phyloP scores from a whole-genome alignment of 2,113 vertebrate species.

The Grammomys dolichurus region DNA sequence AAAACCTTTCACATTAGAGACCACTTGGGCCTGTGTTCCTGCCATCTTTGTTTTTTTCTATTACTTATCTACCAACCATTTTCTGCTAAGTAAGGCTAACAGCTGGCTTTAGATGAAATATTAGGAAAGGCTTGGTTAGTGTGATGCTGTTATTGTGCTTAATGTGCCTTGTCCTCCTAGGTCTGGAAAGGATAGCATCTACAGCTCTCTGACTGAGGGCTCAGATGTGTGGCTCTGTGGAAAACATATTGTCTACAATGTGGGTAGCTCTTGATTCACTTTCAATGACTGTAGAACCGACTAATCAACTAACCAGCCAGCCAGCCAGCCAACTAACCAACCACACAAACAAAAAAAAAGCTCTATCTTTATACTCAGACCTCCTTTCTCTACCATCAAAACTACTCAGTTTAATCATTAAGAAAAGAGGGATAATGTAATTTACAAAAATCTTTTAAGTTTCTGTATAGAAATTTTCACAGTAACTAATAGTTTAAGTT shows the following conservation, averaged over 20 bases:
- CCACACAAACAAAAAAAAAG: not conserved
- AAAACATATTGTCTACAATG: not conserved
- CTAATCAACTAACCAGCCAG: not conserved
- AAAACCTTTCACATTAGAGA: not conserved
- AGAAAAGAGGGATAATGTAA: conserved; percentile 24
- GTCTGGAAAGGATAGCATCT: not conserved
- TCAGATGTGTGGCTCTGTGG: not conserved
- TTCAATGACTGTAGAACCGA: not conserved
- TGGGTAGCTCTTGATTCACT: not conserved
- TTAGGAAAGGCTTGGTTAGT: conserved; percentile 12
- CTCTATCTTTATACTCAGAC: not conserved
- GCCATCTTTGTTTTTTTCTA: not conserved
- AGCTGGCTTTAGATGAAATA: conserved; percentile 19
- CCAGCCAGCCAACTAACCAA: not conserved
- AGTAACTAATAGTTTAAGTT: conserved; percentile 53
- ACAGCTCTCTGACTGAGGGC: not conserved
- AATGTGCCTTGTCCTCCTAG: not conserved
- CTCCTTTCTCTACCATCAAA: conserved; percentile 16
- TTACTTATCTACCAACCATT: not conserved
- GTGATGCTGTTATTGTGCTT: not conserved
- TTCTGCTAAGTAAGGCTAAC: conserved; percentile 4
- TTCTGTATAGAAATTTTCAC: not conserved
- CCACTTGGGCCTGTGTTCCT: not conserved
- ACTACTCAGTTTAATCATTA: not conserved
- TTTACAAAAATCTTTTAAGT: conserved; percentile 13